A percentile compares a stretch with the other conserved stretches of the same genome.
Conservation (phyloP, 2,113 vertebrate genomes). For the Catharus minimus region DNA sequence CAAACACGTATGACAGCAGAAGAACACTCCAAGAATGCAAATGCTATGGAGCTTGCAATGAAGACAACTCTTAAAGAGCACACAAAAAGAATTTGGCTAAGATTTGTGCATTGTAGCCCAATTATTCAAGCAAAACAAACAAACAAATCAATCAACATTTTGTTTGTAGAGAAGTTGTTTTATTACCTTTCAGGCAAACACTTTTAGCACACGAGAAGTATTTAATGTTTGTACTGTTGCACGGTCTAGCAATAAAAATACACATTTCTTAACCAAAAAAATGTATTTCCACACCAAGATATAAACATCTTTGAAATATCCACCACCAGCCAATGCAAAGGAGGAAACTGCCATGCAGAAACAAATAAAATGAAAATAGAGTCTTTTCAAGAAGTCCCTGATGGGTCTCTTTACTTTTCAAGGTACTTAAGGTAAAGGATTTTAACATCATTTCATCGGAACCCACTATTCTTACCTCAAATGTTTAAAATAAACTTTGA, state of each 20-base stretch:
- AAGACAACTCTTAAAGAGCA: neutral
- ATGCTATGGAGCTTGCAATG: neutral
- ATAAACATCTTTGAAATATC: constrained; percentile 35
- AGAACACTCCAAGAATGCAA: neutral
- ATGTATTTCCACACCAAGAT: constrained; percentile 2
- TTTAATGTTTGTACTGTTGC: neutral
- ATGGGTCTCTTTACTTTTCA: neutral
- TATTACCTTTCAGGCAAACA: constrained; percentile 4
- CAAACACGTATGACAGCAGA: neutral
- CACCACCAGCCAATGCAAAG: constrained; percentile 60
- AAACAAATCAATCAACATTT: neutral
- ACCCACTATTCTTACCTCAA: neutral
- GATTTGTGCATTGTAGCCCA: constrained; percentile 4
- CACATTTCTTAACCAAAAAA: constrained; percentile 35
- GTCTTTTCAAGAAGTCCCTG: constrained; percentile 1
- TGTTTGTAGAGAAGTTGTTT: neutral
- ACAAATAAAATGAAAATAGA: constrained; percentile 40
- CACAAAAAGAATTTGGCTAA: constrained; percentile 26
- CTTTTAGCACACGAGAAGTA: neutral
- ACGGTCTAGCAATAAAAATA: constrained; percentile 11
- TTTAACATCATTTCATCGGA: neutral
- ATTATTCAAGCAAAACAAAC: neutral
- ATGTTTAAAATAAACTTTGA: neutral
- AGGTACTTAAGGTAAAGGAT: neutral
- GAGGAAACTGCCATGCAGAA: constrained; percentile 65